Evolutionary conservation across 1,140 invertebrate species (phyloP).

Genomic region (Potamilus streckersoni): DNA sequence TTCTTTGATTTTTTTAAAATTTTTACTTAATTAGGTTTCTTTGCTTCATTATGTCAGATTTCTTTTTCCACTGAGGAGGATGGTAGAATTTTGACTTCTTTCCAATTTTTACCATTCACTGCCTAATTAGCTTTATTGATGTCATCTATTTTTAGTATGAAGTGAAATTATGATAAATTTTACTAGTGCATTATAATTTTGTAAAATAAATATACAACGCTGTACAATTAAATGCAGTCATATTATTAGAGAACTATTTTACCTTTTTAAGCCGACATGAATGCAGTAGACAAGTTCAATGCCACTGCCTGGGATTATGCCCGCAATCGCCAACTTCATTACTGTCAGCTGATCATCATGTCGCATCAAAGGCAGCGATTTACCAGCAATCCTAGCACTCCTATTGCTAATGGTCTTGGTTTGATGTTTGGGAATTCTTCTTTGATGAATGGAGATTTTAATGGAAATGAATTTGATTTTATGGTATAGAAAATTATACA

Average conservation of each 20-base stretch:
- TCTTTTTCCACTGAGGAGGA: no score
- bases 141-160: no score
- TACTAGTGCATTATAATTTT: no score
- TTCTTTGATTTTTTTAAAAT: no score
- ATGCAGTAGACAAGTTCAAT: constrained; percentile 55
- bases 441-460: constrained; percentile 18
- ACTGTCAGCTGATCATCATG: constrained; percentile 67
- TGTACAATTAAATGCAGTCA: no score
- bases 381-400: constrained; percentile 49
- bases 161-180: no score
- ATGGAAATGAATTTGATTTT: constrained; percentile 30
- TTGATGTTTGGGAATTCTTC: constrained; percentile 25
- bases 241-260: not conserved
- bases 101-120: no score
- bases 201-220: no score
- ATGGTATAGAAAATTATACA: not conserved
- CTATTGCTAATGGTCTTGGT: constrained; percentile 51
- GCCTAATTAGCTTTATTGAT: no score
- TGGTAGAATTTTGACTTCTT: no score
- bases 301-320: constrained; percentile 67
- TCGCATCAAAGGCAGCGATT: constrained; percentile 62
- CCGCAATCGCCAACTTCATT: constrained; percentile 62
- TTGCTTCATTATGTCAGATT: no score
- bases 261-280: constrained; percentile 58
- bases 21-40: no score